Evolutionary conservation across 2,797 vertebrate genomes (phyloP), one percentile per base, ranked within the genome.

Genomic region (Anas capensis): DNA sequence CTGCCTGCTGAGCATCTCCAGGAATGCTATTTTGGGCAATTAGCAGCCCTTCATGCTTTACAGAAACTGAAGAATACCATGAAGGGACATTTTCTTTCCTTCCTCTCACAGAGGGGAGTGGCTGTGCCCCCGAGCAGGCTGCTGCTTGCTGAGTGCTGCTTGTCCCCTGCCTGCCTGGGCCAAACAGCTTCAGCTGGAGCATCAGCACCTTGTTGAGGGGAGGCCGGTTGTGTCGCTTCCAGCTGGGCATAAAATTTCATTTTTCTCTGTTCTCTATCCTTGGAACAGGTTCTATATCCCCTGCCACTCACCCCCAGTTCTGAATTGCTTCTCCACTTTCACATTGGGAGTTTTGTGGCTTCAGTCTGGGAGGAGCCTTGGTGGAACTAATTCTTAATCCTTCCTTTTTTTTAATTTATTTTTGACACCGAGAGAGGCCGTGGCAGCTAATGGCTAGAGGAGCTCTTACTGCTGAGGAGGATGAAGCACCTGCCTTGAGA

Each of bases 371-470:
- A 81, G 56, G 17, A 73, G n/a, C 29, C 23, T 77, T 33, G 16
- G 4, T 66, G 36, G 73, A 70, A 23, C 11, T 29, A 51, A 76
- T 42, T 69, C 84, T 78, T 48, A 31, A 33, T n/a, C 15, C 31
- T 6, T 9, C 2, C 10, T 15, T 2, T 2, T 4, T 6, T 16
- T 7, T 4, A 10, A 44, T 2, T 6, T 46, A 21, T 42, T 48
- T 33, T 64, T 16, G 1, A 10, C 33, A 24, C 31, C 61, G 10
- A 31, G 48, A 49, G 24, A 49, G 24, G 34, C 44, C 0, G 0
- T 64, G 44, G 33, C 38, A 64, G 44, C 8, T 49, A 29, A 34
- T 33, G 40, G 24, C 18, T 46, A 62, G 38, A 60, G 57, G 51
- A 65, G 8, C 17, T 82, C 6, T 57, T 62, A 77, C n/a, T 82